phyloP scores from a whole-genome alignment of 2,113 vertebrate species.

The Myotis davidii region DNA sequence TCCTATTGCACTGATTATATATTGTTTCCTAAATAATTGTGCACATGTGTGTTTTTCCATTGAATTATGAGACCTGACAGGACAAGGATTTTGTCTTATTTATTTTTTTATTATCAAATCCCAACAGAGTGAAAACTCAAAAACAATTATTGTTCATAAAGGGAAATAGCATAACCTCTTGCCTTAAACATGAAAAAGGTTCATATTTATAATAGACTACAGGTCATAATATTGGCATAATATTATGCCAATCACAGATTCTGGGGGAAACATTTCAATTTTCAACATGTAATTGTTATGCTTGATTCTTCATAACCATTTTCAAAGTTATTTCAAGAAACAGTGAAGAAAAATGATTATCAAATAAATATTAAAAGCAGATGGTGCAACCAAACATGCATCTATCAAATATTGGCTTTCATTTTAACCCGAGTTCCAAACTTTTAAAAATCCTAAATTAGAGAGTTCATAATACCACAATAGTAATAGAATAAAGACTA shows the following conservation, averaged over 20 bases:
- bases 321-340: slow-evolving; percentile 21
- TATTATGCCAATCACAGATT: not conserved
- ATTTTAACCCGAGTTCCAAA: not conserved
- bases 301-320: not conserved
- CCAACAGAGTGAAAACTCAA: not conserved
- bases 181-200: not conserved
- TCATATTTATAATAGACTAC: not conserved
- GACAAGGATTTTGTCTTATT: not conserved
- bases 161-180: not conserved
- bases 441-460: not conserved
- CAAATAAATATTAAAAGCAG: not conserved
- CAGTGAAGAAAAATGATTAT: not conserved
- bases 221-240: not conserved
- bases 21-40: not conserved
- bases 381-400: not conserved
- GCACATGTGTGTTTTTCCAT: not conserved
- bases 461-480: not conserved
- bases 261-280: not conserved
- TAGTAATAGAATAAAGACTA: not conserved
- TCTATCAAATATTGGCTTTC: not conserved
- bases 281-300: not conserved
- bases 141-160: not conserved
- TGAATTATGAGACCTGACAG: not conserved
- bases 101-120: not conserved
- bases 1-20: not conserved